phyloP scores from a whole-genome alignment of 1,140 invertebrate genomes.

The Goniozus legneri region DNA sequence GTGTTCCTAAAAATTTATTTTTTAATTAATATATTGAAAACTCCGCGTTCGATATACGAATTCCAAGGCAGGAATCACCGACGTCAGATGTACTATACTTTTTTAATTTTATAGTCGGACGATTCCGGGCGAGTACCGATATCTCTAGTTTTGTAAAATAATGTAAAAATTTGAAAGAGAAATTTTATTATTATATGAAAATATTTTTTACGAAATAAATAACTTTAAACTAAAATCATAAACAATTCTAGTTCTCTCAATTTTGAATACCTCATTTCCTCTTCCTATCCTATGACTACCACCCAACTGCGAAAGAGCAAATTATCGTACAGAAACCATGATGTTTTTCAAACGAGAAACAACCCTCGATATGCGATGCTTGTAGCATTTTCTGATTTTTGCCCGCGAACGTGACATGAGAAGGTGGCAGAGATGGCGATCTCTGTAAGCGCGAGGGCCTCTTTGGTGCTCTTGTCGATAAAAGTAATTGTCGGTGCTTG shows the following conservation, averaged over 20 bases:
- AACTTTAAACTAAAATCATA: constrained; percentile 31
- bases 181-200: constrained; percentile 44
- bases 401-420: no score
- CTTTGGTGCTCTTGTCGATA: constrained; percentile 8
- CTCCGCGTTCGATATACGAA: no score
- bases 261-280: background rate
- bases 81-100: background rate
- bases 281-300: no score
- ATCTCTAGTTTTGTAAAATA: constrained; percentile 43
- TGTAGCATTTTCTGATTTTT: no score
- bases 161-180: constrained; percentile 31
- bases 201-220: constrained; percentile 55
- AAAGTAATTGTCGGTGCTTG: constrained; percentile 19
- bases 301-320: no score
- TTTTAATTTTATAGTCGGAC: constrained; percentile 16
- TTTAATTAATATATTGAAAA: no score
- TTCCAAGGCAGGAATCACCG: no score
- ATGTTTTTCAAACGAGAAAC: no score
- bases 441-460: no score
- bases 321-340: no score
- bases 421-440: no score
- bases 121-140: constrained; percentile 36
- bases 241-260: constrained; percentile 1
- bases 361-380: no score
- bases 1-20: background rate